Base-by-base conservation (phyloP, 2,113 vertebrate species). In the Pteropus alecto region DNA sequence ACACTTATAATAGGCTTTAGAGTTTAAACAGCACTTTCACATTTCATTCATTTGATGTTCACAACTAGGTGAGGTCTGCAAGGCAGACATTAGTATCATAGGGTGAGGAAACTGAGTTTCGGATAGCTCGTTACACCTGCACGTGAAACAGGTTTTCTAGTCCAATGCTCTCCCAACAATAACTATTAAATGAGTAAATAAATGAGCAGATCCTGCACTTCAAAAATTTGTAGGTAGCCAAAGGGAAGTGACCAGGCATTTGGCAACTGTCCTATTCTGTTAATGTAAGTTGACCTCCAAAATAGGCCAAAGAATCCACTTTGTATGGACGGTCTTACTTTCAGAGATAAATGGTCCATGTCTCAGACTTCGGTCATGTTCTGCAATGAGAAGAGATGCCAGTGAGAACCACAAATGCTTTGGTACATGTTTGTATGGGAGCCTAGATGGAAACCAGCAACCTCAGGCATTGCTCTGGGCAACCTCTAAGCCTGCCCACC, bases 161-260 rank as follows among this genome's bases (percentile, higher is more conserved):
- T 46, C 67, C 48, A 88, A 1, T 86, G 61, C 41, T 76, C 24
- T 81, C 82, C 48, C 70, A 51, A 79, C 77, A 67, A 79, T 41
- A 90, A 43, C 22, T 78, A 46, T 81, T 87, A 94, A 90, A 18
- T 24, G 65, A 95, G 71, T 67, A 88, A 81, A 96, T 58, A 94
- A 91, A 91, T 46, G 60, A 93, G 67, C 30, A 90, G 43, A 58
- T 88, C 41, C 61, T 81, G 22, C 35, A 19, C 71, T 88, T 93
- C 41, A 82, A 77, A 78, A 81, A 26, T 65, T 7, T 93, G 89
- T 71, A 61, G 67, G 46, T 71, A 82, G 82, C 71, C 38, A 48
- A 88, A 95, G 60, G 63, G 92, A 95, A 95, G 65, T 60, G 74
- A 28, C 13, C 60, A 56, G 24, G 30, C 76, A 33, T 93, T 74